Percentiles rank a stretch among this genome's conserved stretches.
These are phyloP conservation scores for Microctonus brassicae DNA, from an alignment of 2,888 invertebrate genomes.

Conservation along the genomic window DNA sequence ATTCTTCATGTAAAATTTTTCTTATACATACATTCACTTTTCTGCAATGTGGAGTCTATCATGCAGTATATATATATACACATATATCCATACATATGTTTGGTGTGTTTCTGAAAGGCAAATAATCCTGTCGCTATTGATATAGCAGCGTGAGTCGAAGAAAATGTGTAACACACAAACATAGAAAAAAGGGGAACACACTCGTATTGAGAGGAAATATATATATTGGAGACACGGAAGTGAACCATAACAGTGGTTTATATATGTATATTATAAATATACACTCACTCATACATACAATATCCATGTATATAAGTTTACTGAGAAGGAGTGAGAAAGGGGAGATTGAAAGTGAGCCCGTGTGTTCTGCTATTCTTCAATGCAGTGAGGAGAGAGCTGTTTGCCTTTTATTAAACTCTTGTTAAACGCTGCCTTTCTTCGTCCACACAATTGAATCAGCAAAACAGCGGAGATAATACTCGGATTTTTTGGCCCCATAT, in stretches of 20 bases:
- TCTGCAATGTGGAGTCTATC: slow-evolving; percentile 21
- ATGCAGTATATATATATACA: slow-evolving; percentile 16
- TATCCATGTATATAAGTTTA: background rate
- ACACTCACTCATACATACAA: slow-evolving; percentile 13
- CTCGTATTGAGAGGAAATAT: slow-evolving; percentile 32
- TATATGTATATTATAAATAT: slow-evolving; percentile 12
- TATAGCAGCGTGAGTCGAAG: background rate
- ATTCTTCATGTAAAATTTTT: slow-evolving; percentile 40
- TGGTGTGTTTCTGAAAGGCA: slow-evolving; percentile 40
- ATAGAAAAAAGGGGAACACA: slow-evolving; percentile 20
- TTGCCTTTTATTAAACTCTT: slow-evolving; percentile 70
- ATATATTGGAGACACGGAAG: slow-evolving; percentile 20
- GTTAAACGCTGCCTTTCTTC: slow-evolving; percentile 68
- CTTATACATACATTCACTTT: slow-evolving; percentile 30
- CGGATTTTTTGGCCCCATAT: slow-evolving; percentile 47
- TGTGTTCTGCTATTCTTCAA: background rate
- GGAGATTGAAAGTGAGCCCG: background rate
- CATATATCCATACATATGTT: no score
- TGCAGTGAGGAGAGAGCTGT: slow-evolving; percentile 52
- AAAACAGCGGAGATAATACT: slow-evolving; percentile 68
- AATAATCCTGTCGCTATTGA: slow-evolving; percentile 46
- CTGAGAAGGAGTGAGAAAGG: slow-evolving; percentile 9
- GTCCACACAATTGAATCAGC: slow-evolving; percentile 69
- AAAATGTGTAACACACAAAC: slow-evolving; percentile 8
- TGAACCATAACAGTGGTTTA: slow-evolving; percentile 24